Evolutionary conservation across 1,140 invertebrate species (phyloP).

Genomic region (Conopomorpha cramerella): DNA sequence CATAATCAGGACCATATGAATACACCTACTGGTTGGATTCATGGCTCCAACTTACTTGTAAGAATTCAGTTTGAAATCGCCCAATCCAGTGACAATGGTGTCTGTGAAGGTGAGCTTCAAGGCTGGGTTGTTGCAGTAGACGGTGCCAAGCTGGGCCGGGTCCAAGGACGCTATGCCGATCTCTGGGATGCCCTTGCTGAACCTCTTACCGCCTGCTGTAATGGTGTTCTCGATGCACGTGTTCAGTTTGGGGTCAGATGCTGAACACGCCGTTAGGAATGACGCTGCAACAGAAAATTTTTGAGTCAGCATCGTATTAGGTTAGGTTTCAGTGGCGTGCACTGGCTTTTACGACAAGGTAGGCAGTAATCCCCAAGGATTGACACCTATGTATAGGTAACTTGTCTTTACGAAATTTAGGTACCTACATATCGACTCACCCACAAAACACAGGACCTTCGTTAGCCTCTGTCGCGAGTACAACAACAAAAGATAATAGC

Average conservation of each 20-base stretch:
- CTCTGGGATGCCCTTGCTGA: constrained; percentile 58
- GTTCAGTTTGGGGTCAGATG: constrained; percentile 53
- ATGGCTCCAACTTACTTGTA: constrained; percentile 50
- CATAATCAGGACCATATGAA: too few species aligned
- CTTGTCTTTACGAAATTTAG: too few species aligned
- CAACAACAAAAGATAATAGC: not conserved
- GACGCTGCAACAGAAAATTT: constrained; percentile 46
- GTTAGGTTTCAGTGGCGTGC: too few species aligned
- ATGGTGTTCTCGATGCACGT: constrained; percentile 54
- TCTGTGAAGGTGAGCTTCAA: constrained; percentile 41
- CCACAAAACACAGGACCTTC: too few species aligned
- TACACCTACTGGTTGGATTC: too few species aligned
- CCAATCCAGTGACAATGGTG: constrained; percentile 37
- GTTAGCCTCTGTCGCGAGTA: too few species aligned
- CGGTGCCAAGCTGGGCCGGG: constrained; percentile 45
- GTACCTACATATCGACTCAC: too few species aligned
- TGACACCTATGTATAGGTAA: too few species aligned
- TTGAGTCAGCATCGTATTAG: not conserved
- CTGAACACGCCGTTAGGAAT: constrained; percentile 58
- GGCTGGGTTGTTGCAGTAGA: constrained; percentile 40
- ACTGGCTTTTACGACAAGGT: too few species aligned
- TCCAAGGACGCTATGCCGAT: constrained; percentile 51
- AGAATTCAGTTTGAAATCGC: constrained; percentile 29
- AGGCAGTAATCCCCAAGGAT: too few species aligned
- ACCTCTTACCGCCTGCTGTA: constrained; percentile 28